A percentile compares a stretch with the other conserved stretches of the same genome.
These are phyloP conservation scores for Crenichthys baileyi DNA, from an alignment of 2,797 vertebrate species.

Conservation along the genomic window DNA sequence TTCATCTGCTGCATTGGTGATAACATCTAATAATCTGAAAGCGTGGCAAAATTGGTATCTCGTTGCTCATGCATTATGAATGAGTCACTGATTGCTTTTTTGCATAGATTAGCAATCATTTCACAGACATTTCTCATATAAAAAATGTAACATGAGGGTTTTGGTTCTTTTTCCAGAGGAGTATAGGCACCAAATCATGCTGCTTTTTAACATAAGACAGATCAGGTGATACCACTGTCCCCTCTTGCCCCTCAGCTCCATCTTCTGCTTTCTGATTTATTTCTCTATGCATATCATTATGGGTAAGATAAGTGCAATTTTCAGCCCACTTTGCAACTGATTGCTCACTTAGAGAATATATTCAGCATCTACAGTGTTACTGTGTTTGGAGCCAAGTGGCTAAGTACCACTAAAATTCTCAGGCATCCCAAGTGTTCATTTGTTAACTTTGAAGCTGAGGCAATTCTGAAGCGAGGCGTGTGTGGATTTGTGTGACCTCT, in stretches of 20 bases:
- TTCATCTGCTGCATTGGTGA: conserved; percentile 83
- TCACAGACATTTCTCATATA: conserved; percentile 81
- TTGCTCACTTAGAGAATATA: conserved; percentile 81
- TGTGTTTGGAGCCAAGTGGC: conserved; percentile 70
- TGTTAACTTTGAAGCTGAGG: conserved; percentile 50
- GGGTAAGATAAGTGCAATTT: conserved; percentile 74
- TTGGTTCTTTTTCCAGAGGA: conserved; percentile 71
- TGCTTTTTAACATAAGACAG: conserved; percentile 76
- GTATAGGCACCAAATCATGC: conserved; percentile 73
- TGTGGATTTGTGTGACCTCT: conserved; percentile 63
- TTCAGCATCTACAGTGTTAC: conserved; percentile 75
- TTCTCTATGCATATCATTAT: conserved; percentile 78
- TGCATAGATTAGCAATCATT: conserved; percentile 90
- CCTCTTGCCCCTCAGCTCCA: conserved; percentile 59
- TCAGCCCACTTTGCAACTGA: conserved; percentile 77
- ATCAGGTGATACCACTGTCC: conserved; percentile 77
- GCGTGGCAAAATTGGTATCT: conserved; percentile 82
- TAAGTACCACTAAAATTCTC: conserved; percentile 62
- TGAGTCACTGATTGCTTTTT: conserved; percentile 86
- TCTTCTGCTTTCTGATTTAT: conserved; percentile 75
- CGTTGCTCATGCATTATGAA: conserved; percentile 87
- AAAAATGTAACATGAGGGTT: conserved; percentile 71
- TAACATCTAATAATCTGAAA: conserved; percentile 87
- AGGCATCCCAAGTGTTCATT: conserved; percentile 70
- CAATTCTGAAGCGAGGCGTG: conserved; percentile 30